Conservation (phyloP, 2,797 vertebrate species). For the Melanotaenia pygmaea region DNA sequence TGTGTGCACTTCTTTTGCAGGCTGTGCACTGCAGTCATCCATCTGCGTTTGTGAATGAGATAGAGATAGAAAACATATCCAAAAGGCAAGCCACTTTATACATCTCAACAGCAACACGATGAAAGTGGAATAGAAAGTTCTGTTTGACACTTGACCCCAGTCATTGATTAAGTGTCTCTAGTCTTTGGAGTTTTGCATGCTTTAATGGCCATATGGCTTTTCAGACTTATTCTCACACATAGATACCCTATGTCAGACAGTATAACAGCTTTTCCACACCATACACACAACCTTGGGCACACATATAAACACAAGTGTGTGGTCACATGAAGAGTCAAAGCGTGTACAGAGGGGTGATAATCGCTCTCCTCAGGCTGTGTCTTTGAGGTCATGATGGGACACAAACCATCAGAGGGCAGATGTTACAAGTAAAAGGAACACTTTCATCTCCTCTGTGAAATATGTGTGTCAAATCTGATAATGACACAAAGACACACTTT, state of each 20-base stretch:
- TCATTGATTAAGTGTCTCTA: constrained; percentile 36
- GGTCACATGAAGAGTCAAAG: constrained; percentile 60
- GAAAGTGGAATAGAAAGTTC: constrained; percentile 44
- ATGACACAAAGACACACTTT: constrained; percentile 72
- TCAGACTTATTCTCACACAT: constrained; percentile 26
- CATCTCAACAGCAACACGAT: constrained; percentile 26
- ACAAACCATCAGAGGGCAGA: constrained; percentile 67
- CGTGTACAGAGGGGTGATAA: constrained; percentile 60
- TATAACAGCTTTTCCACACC: background rate
- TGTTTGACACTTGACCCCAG: constrained; percentile 57
- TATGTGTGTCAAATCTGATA: constrained; percentile 84
- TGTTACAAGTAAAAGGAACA: constrained; percentile 67
- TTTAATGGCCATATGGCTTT: constrained; percentile 56
- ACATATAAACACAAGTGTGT: constrained; percentile 29
- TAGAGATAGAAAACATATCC: background rate
- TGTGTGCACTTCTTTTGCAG: constrained; percentile 2
- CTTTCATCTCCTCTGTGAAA: constrained; percentile 81
- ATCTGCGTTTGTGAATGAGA: background rate
- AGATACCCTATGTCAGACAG: constrained; percentile 24
- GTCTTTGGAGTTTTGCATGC: constrained; percentile 44
- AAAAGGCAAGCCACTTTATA: constrained; percentile 22
- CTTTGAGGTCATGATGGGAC: constrained; percentile 72
- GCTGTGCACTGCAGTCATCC: background rate
- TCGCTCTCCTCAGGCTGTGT: constrained; percentile 70
- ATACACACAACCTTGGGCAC: constrained; percentile 16